Base-by-base conservation (phyloP, 2,113 vertebrate species). In the Syngnathus scovelli region DNA sequence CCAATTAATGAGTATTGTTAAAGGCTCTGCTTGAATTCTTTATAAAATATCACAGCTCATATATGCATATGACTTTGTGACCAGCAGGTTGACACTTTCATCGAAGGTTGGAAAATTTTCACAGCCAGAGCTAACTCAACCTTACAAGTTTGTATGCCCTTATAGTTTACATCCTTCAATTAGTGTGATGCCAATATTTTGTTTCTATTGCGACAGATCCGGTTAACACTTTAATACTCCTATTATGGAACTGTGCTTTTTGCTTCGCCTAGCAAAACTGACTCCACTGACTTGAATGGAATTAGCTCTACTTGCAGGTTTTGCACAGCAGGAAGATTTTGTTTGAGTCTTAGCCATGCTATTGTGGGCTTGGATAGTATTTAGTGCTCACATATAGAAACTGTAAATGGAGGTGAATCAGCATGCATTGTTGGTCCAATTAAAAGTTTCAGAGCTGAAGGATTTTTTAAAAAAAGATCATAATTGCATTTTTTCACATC, bases 21-120 rank as follows among this genome's bases (percentile, higher is more conserved):
- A 69, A 54, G 36, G 39, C 41, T 39, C 49, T 1, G 6, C 61
- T 69, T 66, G 51, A 44, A 51, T 38, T 55, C 19, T 54, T 67
- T 63, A 66, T 48, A 38, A 33, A 4, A 59, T 23, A 27, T 0
- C 7, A 39, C 4, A 52, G 21, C 16, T 51, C 33, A 18, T 19
- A 60, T 38, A 65, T 8, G 5, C 11, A 61, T 9, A 33, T 37
- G 48, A 21, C 41, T 51, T 60, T 23, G n/a, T 33, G 27, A 33
- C 27, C 38, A 61, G 38, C 36, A 59, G 6, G 46, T n/a, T 18
- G 11, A 51, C 21, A 12, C 56, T 43, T 66, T 39, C 13, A 61
- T n/a, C 59, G 46, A 33, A 6, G 16, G 43, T 21, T 23, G 21
- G 12, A 62, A 44, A 21, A 41, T 39, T 63, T 63, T 44, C 38